These are phyloP conservation scores for Redunca redunca DNA, from an alignment of 2,113 vertebrate genomes.

Conservation along the genomic window DNA sequence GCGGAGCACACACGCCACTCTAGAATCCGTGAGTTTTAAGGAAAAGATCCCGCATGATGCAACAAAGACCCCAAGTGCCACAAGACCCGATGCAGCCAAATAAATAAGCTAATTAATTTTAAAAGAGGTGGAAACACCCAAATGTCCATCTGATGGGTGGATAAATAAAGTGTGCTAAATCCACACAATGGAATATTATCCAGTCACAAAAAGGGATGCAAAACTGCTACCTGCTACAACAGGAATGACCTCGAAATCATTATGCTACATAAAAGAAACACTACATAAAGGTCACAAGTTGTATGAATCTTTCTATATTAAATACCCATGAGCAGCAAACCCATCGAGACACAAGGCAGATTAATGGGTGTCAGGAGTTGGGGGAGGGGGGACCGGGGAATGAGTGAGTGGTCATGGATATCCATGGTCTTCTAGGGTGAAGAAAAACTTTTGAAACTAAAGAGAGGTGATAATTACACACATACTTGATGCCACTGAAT, in stretches of 20 bases:
- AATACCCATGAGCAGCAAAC: not conserved
- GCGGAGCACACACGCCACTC: not conserved
- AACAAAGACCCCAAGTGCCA: not conserved
- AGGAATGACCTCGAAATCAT: rapidly evolving
- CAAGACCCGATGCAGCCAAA: not conserved
- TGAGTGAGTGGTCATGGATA: rapidly evolving
- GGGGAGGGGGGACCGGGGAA: rapidly evolving
- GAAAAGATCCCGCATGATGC: not conserved
- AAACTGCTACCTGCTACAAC: rapidly evolving
- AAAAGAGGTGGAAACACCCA: not conserved
- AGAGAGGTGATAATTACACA: rapidly evolving
- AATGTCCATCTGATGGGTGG: rapidly evolving
- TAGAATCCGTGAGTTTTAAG: not conserved
- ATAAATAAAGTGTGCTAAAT: rapidly evolving
- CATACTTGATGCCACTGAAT: rapidly evolving
- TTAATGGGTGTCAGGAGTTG: too few species aligned
- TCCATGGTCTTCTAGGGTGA: not conserved
- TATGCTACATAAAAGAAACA: rapidly evolving
- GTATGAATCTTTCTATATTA: not conserved
- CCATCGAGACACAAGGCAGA: not conserved
- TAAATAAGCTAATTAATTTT: not conserved
- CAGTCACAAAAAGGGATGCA: not conserved
- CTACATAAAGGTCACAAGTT: rapidly evolving
- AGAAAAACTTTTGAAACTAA: rapidly evolving
- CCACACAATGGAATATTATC: not conserved